Evolutionary conservation across 2,113 vertebrate genomes (phyloP).

Genomic region (Colistium nudipinnis): DNA sequence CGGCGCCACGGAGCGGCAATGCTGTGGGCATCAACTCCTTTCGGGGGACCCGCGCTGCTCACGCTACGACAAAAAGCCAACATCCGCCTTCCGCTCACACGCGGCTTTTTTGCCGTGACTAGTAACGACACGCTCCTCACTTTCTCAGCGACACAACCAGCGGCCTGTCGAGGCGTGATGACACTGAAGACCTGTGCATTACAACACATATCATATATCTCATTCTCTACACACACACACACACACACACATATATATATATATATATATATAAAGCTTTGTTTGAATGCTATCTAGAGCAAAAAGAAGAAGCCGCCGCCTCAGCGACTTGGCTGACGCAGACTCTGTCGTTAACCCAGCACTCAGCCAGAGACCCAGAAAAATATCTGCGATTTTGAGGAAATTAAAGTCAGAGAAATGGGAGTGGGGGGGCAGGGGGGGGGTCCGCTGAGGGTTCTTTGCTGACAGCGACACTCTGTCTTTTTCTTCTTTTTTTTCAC

Average conservation of each 20-base stretch:
- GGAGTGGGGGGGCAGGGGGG: not conserved
- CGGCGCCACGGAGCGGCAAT: not conserved
- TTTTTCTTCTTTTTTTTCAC: conserved; percentile 65
- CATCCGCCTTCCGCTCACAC: not conserved
- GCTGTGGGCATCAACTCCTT: conserved; percentile 3
- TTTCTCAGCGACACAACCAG: conserved; percentile 17
- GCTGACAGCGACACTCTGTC: conserved; percentile 75
- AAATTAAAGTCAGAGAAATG: conserved; percentile 73
- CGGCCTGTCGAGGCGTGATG: conserved; percentile 3
- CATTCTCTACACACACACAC: no score
- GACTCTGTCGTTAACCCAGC: conserved; percentile 64
- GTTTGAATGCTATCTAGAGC: conserved; percentile 46
- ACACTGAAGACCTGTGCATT: not conserved
- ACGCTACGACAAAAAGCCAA: not conserved
- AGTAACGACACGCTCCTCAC: conserved; percentile 24
- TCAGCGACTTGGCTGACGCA: conserved; percentile 52
- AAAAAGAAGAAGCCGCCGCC: conserved; percentile 51
- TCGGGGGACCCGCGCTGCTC: conserved; percentile 14
- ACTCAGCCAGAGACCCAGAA: conserved; percentile 56
- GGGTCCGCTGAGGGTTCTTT: conserved; percentile 63
- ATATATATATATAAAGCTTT: conserved; percentile 31
- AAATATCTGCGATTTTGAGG: conserved; percentile 68
- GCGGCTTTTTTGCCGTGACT: not conserved
- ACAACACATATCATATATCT: not conserved
- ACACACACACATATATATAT: no score